These are phyloP conservation scores for Elysia crispata DNA, from an alignment of 2,888 invertebrate genomes.

Conservation along the genomic window DNA sequence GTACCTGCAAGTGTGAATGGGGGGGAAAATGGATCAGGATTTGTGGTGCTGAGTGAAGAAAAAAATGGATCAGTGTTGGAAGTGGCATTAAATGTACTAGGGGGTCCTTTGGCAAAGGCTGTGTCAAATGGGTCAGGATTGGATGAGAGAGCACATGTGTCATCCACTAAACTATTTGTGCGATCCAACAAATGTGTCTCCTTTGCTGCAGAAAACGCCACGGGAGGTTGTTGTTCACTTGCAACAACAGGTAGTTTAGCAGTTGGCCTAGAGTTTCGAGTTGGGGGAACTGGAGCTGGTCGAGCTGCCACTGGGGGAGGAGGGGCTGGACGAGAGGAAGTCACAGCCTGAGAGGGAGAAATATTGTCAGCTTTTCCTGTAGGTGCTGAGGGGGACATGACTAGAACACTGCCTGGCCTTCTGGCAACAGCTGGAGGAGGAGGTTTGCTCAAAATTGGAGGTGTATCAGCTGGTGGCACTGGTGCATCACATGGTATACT, in stretches of 20 bases:
- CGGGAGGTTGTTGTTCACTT: not conserved
- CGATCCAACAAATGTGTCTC: too few relatives aligned
- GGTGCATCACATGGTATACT: slow-evolving; percentile 33
- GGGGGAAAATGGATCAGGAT: not conserved
- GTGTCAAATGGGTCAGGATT: slow-evolving; percentile 45
- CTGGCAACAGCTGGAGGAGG: slow-evolving; percentile 24
- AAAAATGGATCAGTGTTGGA: slow-evolving; percentile 25
- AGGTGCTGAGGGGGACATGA: slow-evolving; percentile 27
- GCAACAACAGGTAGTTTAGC: slow-evolving; percentile 45
- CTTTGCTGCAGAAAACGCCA: not conserved
- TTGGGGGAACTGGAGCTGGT: slow-evolving; percentile 43
- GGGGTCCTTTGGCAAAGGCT: slow-evolving; percentile 26
- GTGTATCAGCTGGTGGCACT: not conserved
- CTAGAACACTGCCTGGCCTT: slow-evolving; percentile 38
- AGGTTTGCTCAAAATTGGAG: not conserved
- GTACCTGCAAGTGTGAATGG: not conserved
- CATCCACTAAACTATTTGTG: too few relatives aligned
- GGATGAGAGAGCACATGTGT: too few relatives aligned
- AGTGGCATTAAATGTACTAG: not conserved
- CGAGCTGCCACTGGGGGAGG: slow-evolving; percentile 39
- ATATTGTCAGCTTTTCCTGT: not conserved
- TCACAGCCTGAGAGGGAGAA: slow-evolving; percentile 35
- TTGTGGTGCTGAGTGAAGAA: not conserved
- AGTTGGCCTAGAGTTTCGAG: slow-evolving; percentile 51
- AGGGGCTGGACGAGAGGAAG: slow-evolving; percentile 36